These are phyloP conservation scores for Cataglyphis albicans DNA, from an alignment of 2,888 invertebrate genomes.

Conservation along the genomic window DNA sequence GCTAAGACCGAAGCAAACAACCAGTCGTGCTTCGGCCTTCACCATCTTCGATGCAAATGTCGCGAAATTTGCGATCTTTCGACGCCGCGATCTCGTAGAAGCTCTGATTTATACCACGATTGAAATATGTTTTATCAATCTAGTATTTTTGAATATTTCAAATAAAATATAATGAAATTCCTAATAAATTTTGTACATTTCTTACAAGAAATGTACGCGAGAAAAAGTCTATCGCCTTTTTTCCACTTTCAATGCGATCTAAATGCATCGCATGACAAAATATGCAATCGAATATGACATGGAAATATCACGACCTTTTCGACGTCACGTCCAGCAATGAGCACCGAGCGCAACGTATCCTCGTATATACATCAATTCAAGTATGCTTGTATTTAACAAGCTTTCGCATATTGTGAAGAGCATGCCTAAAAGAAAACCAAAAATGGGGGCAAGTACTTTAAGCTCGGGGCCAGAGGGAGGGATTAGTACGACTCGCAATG, in stretches of 20 bases:
- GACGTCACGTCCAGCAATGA: slow-evolving; percentile 51
- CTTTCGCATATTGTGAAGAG: slow-evolving; percentile 84
- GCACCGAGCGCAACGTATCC: slow-evolving; percentile 66
- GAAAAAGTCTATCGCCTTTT: background rate
- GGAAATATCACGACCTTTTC: slow-evolving; percentile 39
- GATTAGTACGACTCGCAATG: slow-evolving; percentile 63
- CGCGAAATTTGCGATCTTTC: slow-evolving; percentile 41
- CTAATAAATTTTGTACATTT: background rate
- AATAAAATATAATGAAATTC: background rate
- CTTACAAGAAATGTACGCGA: background rate
- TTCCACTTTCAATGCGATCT: background rate
- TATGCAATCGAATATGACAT: slow-evolving; percentile 7
- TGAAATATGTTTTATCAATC: background rate
- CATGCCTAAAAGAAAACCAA: slow-evolving; percentile 86
- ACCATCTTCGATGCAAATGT: slow-evolving; percentile 54
- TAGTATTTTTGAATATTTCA: background rate
- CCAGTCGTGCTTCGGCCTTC: slow-evolving; percentile 33
- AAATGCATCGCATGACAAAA: background rate
- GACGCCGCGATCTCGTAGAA: slow-evolving; percentile 2
- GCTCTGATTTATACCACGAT: background rate
- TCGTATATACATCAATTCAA: slow-evolving; percentile 81
- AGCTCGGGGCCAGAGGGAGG: slow-evolving; percentile 65
- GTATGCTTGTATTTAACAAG: slow-evolving; percentile 85
- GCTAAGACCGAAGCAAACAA: slow-evolving; percentile 68
- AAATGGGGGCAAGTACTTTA: slow-evolving; percentile 85